Percentiles rank a stretch among this genome's conserved stretches.
phyloP scores from a whole-genome alignment of 2,113 vertebrate genomes.

The Megatriorchis doriae region DNA sequence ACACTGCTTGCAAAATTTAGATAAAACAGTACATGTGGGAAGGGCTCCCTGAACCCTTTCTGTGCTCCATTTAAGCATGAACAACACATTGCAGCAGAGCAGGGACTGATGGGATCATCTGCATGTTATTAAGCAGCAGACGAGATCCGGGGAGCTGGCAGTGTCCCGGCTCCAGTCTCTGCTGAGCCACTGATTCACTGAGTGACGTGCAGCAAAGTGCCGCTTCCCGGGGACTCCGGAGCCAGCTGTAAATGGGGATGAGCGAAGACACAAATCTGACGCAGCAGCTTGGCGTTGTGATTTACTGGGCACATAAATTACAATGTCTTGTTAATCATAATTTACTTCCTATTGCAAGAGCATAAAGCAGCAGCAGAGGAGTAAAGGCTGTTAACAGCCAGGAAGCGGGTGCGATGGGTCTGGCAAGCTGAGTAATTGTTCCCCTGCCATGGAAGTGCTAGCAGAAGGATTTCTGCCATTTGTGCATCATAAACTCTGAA shows the following conservation, averaged over 20 bases:
- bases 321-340: conserved; percentile 4
- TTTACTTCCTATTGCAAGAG: conserved; percentile 26
- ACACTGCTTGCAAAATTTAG: background rate
- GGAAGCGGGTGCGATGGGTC: background rate
- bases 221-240: background rate
- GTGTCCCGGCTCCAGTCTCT: fast-evolving
- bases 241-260: background rate
- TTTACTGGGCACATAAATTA: conserved; percentile 42
- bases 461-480: conserved; percentile 22
- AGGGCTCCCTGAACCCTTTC: background rate
- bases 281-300: conserved; percentile 9
- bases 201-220: background rate
- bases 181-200: background rate
- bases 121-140: background rate
- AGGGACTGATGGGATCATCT: background rate
- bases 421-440: background rate
- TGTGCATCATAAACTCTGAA: background rate
- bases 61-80: background rate
- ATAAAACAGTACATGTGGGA: fast-evolving
- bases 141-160: background rate
- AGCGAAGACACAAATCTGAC: background rate
- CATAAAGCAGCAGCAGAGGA: background rate
- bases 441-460: background rate
- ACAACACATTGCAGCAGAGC: background rate
- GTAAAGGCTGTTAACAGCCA: background rate